Evolutionary conservation across 1,140 invertebrate genomes (phyloP).

Genomic region (Drosophila malerkotliana): DNA sequence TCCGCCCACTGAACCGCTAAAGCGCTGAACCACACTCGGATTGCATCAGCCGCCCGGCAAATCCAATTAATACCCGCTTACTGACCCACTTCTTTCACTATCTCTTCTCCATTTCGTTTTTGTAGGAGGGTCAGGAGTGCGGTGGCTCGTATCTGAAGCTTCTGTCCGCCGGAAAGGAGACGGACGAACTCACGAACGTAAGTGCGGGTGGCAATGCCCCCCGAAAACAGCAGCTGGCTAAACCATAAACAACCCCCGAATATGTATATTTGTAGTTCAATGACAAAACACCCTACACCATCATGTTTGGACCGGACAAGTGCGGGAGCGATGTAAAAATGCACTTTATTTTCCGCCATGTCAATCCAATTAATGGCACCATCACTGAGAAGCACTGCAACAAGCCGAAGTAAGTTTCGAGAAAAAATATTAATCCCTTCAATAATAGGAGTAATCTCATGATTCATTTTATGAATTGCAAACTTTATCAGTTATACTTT

Average conservation of each 20-base stretch:
- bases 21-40: conserved; percentile 18
- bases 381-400: conserved; percentile 96
- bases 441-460: background rate
- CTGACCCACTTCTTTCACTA: conserved; percentile 53
- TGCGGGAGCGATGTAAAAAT: conserved; percentile 98
- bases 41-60: conserved; percentile 69
- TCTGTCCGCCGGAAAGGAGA: conserved; percentile 88
- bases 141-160: conserved; percentile 99
- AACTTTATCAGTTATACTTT: background rate
- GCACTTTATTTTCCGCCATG: conserved; percentile 99
- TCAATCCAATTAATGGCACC: conserved; percentile 95
- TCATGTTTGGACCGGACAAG: conserved; percentile 99
- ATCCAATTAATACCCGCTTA: conserved; percentile 75
- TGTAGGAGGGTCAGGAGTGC: conserved; percentile 96
- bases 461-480: background rate
- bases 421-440: background rate
- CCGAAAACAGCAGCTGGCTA: background rate
- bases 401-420: conserved; percentile 88
- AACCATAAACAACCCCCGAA: conserved; percentile 27
- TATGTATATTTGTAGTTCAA: conserved; percentile 87
- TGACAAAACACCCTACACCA: conserved; percentile 98
- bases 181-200: conserved; percentile 88
- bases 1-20: background rate
- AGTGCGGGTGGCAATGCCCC: conserved; percentile 23
- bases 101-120: conserved; percentile 9